Evolutionary conservation across 2,888 invertebrate species (phyloP), one percentile per base, ranked within the genome.

Genomic region (Cryptocheilus praepositus): DNA sequence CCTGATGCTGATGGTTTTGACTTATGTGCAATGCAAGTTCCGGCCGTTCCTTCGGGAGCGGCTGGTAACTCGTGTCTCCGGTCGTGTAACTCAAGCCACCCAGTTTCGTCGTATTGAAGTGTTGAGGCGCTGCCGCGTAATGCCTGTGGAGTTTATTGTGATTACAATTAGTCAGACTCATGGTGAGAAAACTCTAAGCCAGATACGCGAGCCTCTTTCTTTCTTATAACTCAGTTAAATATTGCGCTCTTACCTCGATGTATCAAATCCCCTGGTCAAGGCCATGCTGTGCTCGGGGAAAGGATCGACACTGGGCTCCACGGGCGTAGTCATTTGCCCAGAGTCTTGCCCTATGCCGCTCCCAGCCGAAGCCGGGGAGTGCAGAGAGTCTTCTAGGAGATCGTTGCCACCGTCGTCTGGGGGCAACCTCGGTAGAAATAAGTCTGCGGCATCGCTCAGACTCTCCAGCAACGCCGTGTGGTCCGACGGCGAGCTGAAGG

Each of bases 401-500:
- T 94, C 94, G 73, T 90, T 91, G 15, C 91, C 90, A 56, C 93
- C 93, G 57, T 93, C 92, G 36, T 91, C 91, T 51, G 90, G 90
- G 44, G 92, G 92, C 70, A 92, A 89, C 80, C 94, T 92, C 83
- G 94, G 95, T 67, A 96, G 89, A 86, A 96, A 94, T 59, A 96
- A 91, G 82, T 96, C 96, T 18, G 95, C 94, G 0, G 95, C 93
- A 85, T 96, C 96, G 44, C 94, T 93, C 13, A 96, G 90, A 79
- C 93, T 94, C 81, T 95, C 95, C 76, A 96, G 90, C 59, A 96
- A 90, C 1, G 93, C 91, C 1, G 88, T 88, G 81, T 94, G 93
- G 88, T 95, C 95, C 44, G 94, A 94, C 15, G 94, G 92, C 55
- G 93, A 93, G 55, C 94, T 93, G 85, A 96, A 94, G 59, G 95